phyloP scores from a whole-genome alignment of 2,113 vertebrate genomes.

The Cairina moschata region DNA sequence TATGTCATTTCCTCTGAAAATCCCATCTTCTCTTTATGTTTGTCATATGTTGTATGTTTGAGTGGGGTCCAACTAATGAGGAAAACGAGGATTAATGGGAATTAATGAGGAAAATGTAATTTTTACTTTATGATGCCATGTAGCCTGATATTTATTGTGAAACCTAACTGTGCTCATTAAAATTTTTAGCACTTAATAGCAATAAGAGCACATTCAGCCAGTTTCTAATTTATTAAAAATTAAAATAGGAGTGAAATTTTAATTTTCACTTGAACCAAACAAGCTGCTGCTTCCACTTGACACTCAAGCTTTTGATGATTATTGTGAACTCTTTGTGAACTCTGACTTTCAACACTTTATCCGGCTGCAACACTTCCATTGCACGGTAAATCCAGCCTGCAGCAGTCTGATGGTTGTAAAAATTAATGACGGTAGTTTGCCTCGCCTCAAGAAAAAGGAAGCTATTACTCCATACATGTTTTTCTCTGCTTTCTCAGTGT shows the following conservation, averaged over 20 bases:
- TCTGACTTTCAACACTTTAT: not conserved
- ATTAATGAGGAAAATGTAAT: not conserved
- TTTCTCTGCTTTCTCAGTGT: not conserved
- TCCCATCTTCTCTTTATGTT: not conserved
- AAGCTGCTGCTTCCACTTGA: not conserved
- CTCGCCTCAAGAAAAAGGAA: not conserved
- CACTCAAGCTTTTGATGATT: not conserved
- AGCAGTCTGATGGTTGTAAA: not conserved
- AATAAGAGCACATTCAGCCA: not conserved
- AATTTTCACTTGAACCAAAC: not conserved
- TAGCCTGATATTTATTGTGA: not conserved
- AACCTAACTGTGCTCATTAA: not conserved
- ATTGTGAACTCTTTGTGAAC: not conserved
- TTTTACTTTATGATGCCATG: not conserved
- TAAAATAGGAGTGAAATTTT: not conserved
- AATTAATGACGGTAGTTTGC: not conserved
- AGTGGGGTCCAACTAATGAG: not conserved
- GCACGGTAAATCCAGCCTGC: not conserved
- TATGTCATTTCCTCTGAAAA: not conserved
- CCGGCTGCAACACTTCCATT: not conserved
- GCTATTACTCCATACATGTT: accelerated
- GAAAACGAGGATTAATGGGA: not conserved
- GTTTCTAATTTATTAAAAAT: not conserved
- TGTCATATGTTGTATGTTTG: not conserved
- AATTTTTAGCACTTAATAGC: not conserved